Conservation (phyloP, 1,140 invertebrate genomes). For the Drosophila pandora region DNA sequence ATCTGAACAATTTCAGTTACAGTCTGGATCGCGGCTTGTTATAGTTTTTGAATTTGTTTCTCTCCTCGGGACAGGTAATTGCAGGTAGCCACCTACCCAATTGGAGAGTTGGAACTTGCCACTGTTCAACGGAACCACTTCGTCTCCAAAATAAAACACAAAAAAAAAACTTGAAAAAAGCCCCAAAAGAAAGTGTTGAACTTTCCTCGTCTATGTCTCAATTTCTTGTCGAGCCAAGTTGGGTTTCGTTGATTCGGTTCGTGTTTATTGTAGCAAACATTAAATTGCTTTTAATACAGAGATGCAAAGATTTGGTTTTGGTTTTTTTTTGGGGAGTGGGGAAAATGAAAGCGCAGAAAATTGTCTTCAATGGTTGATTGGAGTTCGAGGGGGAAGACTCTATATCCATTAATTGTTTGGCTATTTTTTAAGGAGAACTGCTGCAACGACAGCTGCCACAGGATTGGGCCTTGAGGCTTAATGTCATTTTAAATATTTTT, state of each 20-base stretch:
- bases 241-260: constrained; percentile 14
- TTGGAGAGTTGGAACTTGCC: constrained; percentile 61
- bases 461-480: constrained; percentile 13
- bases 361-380: constrained; percentile 46
- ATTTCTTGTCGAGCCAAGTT: constrained; percentile 56
- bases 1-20: not conserved
- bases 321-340: constrained; percentile 24
- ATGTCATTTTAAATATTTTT: constrained; percentile 31
- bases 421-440: not conserved
- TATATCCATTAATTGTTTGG: not conserved
- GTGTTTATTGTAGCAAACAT: constrained; percentile 71
- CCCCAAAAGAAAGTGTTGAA: constrained; percentile 72
- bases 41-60: constrained; percentile 50
- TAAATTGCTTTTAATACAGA: constrained; percentile 72
- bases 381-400: not conserved
- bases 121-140: constrained; percentile 33
- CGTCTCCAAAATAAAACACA: not conserved
- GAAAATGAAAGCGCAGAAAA: constrained; percentile 71
- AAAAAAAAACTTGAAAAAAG: not conserved
- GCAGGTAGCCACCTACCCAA: constrained; percentile 58
- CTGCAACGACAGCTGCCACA: constrained; percentile 21
- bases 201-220: constrained; percentile 69
- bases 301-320: constrained; percentile 53
- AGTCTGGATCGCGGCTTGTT: constrained; percentile 22
- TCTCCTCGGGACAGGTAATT: constrained; percentile 45